Percentiles rank a stretch among this genome's conserved stretches.
These are phyloP conservation scores for Acronicta alni DNA, from an alignment of 2,888 invertebrate genomes.

Conservation along the genomic window DNA sequence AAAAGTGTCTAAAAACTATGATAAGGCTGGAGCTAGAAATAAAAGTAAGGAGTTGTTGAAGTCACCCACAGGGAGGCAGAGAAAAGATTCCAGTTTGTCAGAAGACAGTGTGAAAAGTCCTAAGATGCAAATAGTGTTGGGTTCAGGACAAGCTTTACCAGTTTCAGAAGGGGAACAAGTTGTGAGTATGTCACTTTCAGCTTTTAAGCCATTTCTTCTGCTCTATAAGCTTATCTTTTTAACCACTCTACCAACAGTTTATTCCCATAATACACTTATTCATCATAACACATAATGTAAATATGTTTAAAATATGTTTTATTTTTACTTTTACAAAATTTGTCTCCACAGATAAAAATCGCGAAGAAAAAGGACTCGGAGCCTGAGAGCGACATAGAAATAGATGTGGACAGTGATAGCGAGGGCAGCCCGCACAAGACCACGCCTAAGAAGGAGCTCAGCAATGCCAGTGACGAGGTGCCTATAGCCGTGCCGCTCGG, in stretches of 20 bases:
- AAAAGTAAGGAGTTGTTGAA: constrained; percentile 73
- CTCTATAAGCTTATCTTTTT: neutral
- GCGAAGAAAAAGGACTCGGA: constrained; percentile 85
- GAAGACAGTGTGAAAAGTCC: constrained; percentile 81
- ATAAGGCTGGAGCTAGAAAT: constrained; percentile 67
- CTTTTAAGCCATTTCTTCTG: neutral
- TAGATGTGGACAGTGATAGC: constrained; percentile 89
- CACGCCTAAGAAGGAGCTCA: constrained; percentile 34
- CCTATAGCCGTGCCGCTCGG: constrained; percentile 74
- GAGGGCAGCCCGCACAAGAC: constrained; percentile 61
- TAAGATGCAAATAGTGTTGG: constrained; percentile 86
- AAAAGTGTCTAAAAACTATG: constrained; percentile 75
- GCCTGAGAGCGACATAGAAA: constrained; percentile 89
- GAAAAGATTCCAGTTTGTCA: constrained; percentile 77
- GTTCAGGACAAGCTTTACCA: constrained; percentile 87
- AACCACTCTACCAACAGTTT: too few relatives aligned
- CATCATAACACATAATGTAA: too few relatives aligned
- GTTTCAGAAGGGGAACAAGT: constrained; percentile 90
- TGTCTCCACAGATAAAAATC: constrained; percentile 79
- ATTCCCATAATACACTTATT: too few relatives aligned
- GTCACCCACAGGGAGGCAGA: constrained; percentile 73
- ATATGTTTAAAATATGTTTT: neutral
- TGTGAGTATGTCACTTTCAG: constrained; percentile 68
- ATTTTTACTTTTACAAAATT: neutral
- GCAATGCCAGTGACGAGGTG: constrained; percentile 58